Conservation (phyloP, 2,888 invertebrate genomes). For the Chymomyza amoena region DNA sequence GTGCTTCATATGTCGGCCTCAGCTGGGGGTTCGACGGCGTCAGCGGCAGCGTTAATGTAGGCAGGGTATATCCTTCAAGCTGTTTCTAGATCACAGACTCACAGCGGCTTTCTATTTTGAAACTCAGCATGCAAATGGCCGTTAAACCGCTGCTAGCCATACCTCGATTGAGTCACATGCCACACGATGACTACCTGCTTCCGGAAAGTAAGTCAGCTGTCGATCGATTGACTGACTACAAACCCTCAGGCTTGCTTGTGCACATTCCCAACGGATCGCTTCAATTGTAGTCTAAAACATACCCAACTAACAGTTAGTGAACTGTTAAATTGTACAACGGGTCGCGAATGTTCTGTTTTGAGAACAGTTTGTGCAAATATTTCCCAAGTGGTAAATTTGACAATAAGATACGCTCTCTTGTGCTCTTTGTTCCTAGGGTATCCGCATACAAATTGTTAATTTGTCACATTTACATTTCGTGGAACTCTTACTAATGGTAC, state of each 20-base stretch:
- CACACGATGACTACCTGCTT: conserved; percentile 34
- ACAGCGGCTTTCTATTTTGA: not conserved
- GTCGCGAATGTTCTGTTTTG: not conserved
- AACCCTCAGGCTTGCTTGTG: not conserved
- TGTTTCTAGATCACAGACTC: not conserved
- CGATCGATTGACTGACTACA: conserved; percentile 30
- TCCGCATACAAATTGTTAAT: conserved; percentile 50
- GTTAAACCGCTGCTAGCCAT: conserved; percentile 16
- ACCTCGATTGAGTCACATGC: conserved; percentile 48
- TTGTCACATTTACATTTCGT: conserved; percentile 31
- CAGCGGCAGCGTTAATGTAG: not conserved
- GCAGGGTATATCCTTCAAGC: conserved; percentile 32
- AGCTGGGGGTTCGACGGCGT: not conserved
- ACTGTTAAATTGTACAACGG: not conserved
- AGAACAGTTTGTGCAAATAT: conserved; percentile 38
- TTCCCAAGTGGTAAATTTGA: conserved; percentile 21
- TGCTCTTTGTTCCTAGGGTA: not conserved
- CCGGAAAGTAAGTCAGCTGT: conserved; percentile 41
- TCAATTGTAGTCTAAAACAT: not conserved
- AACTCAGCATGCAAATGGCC: conserved; percentile 51
- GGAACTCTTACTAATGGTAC: not conserved
- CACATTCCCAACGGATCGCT: too few relatives aligned
- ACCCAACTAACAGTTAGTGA: not conserved
- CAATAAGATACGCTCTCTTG: conserved; percentile 28
- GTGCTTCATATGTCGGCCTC: conserved; percentile 46